These are phyloP conservation scores for Labeo calbasu DNA, from an alignment of 2,797 vertebrate species.

Conservation along the genomic window DNA sequence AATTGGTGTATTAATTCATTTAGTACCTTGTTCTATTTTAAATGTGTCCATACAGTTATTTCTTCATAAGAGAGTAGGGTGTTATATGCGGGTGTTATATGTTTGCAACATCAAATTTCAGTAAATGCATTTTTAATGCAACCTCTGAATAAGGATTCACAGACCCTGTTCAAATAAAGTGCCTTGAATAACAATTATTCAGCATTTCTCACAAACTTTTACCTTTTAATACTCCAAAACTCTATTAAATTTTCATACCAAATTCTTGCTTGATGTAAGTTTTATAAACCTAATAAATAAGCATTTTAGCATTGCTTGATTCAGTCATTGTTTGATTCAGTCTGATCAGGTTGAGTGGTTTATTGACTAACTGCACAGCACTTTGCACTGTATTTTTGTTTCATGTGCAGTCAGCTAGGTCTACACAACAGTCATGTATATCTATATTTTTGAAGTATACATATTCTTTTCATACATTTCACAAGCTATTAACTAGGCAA, in stretches of 20 bases:
- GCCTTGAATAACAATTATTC: not conserved
- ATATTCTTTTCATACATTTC: not conserved
- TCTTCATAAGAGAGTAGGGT: not conserved
- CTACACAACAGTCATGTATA: not conserved
- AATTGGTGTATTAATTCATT: constrained; percentile 55
- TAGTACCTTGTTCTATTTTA: constrained; percentile 75
- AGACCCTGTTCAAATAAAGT: not conserved
- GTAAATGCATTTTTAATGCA: not conserved
- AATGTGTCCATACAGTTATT: constrained; percentile 60
- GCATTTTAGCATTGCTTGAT: no score
- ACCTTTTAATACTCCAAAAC: not conserved
- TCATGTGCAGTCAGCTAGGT: not conserved
- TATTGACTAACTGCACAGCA: not conserved
- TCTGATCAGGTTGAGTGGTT: not conserved
- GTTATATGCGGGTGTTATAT: not conserved
- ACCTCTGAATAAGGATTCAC: not conserved
- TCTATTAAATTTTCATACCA: not conserved
- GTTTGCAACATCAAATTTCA: not conserved
- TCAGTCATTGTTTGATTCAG: not conserved
- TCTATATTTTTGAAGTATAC: not conserved
- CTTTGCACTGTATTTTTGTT: not conserved
- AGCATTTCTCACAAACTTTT: no score
- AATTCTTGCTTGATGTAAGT: not conserved
- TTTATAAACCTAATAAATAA: not conserved
- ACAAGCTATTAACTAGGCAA: not conserved